Conservation (phyloP, 2,797 vertebrate genomes). For the Salarias fasciatus region DNA sequence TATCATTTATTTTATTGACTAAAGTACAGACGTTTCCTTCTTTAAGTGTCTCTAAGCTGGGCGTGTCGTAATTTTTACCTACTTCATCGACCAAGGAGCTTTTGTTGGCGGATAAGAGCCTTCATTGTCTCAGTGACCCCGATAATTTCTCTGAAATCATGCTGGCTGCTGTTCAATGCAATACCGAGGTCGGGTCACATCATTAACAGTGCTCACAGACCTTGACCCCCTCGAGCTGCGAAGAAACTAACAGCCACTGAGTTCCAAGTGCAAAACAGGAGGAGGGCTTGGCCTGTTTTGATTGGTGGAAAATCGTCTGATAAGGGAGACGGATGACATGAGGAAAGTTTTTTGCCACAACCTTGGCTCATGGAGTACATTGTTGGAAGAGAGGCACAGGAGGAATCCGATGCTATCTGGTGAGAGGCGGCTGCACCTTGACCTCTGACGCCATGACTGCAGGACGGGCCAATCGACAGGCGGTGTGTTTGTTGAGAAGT, state of each 20-base stretch:
- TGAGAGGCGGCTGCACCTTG: slow-evolving; percentile 42
- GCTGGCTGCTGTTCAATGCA: slow-evolving; percentile 20
- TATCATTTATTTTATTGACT: slow-evolving; percentile 7
- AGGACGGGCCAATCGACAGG: background rate
- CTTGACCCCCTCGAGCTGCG: slow-evolving; percentile 44
- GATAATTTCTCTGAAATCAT: slow-evolving; percentile 21
- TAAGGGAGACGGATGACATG: slow-evolving; percentile 43
- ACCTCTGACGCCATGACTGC: slow-evolving; percentile 32
- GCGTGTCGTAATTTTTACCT: slow-evolving; percentile 36
- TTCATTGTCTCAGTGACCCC: slow-evolving; percentile 57
- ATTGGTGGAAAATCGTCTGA: slow-evolving; percentile 43
- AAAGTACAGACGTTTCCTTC: slow-evolving; percentile 3
- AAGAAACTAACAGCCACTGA: slow-evolving; percentile 26
- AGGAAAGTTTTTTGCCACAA: slow-evolving; percentile 42
- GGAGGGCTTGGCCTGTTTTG: slow-evolving; percentile 25
- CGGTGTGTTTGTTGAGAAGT: no score
- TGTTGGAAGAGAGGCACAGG: slow-evolving; percentile 33
- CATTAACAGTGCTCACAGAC: slow-evolving; percentile 38
- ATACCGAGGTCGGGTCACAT: slow-evolving; percentile 19
- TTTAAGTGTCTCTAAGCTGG: slow-evolving; percentile 16
- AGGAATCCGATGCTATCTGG: slow-evolving; percentile 27
- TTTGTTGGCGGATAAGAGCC: slow-evolving; percentile 56
- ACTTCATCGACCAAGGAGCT: slow-evolving; percentile 27
- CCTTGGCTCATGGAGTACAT: slow-evolving; percentile 52
- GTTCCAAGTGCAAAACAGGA: slow-evolving; percentile 28